Base-by-base conservation (phyloP, 2,888 invertebrate species). In the Lasioglossum lativentre region DNA sequence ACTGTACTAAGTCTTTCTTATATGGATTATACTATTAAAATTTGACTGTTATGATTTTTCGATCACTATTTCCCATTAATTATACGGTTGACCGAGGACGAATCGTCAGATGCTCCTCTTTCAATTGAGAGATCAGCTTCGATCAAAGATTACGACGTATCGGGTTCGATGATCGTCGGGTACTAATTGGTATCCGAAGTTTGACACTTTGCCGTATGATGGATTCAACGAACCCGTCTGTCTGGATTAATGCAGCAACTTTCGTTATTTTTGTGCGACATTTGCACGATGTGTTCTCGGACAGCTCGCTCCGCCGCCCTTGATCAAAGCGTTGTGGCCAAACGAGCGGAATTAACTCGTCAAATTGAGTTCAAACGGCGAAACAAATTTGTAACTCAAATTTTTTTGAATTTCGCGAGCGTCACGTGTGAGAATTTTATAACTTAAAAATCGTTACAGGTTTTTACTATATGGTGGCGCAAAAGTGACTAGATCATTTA, bases 91-190 rank as follows among this genome's bases (percentile, higher is more conserved):
- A 63, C 27, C 2, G 63, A 30, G 2, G 16, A 5, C 30, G 30
- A 63, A 14, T 27, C 27, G 27, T 27, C 59, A 59, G n/a, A 59
- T 27, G 27, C 27, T 59, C 10, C n/a, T n/a, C 63, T 63, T 27
- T 63, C 63, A 30, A 63, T 63, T 16, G 63, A 6, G 16, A 63
- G 16, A 63, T 38, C 38, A 66, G 8, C 66, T 66, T 76, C 81
- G 78, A 79, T 86, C 68, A 71, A 71, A 78, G 52, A 74, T 83
- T 72, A 76, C 68, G 68, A 72, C 86, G 56, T 70, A 74, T 75
- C 59, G 40, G 72, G n/a, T 10, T 34, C 16, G 66, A 68, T 59
- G 27, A 30, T 47, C 23, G n/a, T 10, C 27, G n/a, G 27, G 56
- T 38, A 66, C 19, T 52, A 70, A 38, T 19, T 70, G 45, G 45